Conservation (phyloP, 1,140 invertebrate genomes). For the Diabrotica virgifera region DNA sequence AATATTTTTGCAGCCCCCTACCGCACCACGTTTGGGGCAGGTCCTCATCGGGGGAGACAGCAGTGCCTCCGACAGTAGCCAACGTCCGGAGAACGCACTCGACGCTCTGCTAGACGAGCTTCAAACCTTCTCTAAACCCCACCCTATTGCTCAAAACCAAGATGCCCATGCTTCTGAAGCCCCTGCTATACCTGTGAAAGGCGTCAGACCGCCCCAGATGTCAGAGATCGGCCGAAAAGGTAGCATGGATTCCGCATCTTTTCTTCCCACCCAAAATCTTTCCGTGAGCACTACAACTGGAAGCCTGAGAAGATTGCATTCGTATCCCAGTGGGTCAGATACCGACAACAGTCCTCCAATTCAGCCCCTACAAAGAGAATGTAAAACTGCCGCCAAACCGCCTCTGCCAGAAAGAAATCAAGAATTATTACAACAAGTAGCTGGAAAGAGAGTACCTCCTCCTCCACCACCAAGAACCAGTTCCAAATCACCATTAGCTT, state of each 20-base stretch:
- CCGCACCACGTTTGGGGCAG: constrained; percentile 65
- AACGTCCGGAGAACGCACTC: constrained; percentile 87
- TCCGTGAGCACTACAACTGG: constrained; percentile 46
- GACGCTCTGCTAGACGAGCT: constrained; percentile 92
- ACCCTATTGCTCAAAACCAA: constrained; percentile 40
- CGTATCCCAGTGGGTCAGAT: constrained; percentile 72
- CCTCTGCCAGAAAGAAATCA: constrained; percentile 75
- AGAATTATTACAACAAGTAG: constrained; percentile 61
- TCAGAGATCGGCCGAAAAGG: constrained; percentile 55
- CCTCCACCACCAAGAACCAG: constrained; percentile 82
- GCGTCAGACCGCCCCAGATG: constrained; percentile 47
- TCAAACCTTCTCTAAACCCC: constrained; percentile 77
- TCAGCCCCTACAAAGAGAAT: constrained; percentile 47
- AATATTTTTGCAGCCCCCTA: constrained; percentile 51
- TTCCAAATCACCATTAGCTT: constrained; percentile 77
- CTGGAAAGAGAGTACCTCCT: constrained; percentile 72
- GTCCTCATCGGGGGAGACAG: constrained; percentile 63
- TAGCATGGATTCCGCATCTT: constrained; percentile 54
- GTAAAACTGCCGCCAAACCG: constrained; percentile 59
- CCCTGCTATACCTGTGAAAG: constrained; percentile 43
- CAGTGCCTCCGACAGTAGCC: constrained; percentile 58
- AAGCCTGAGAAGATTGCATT: constrained; percentile 68
- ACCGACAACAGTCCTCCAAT: constrained; percentile 67
- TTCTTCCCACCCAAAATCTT: constrained; percentile 45
- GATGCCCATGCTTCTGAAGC: constrained; percentile 37